phyloP scores from a whole-genome alignment of 2,888 invertebrate genomes.

The Glaucopsyche alexis region DNA sequence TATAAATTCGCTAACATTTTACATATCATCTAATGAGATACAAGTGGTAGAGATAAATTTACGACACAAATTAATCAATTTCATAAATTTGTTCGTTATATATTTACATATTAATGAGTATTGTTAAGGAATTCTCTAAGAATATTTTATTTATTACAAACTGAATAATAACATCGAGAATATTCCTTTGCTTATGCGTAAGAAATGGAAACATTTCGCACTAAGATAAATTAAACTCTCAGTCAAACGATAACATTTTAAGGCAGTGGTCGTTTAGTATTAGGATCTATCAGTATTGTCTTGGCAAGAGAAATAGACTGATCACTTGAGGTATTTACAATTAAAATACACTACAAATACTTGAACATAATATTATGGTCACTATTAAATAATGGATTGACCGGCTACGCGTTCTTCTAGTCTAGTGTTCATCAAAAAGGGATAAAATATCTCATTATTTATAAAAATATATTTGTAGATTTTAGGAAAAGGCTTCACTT shows the following conservation, averaged over 20 bases:
- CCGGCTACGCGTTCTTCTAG: neutral
- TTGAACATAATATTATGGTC: neutral
- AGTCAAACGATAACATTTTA: conserved; percentile 45
- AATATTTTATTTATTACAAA: conserved; percentile 35
- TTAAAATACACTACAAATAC: conserved; percentile 5
- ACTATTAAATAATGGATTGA: neutral
- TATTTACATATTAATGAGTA: conserved; percentile 77
- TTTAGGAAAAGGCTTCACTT: neutral
- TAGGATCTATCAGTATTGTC: conserved; percentile 37
- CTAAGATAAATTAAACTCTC: conserved; percentile 41
- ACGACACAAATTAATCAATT: conserved; percentile 62
- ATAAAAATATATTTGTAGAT: neutral
- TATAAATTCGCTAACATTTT: conserved; percentile 78
- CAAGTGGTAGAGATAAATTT: conserved; percentile 74
- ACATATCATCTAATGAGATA: conserved; percentile 79
- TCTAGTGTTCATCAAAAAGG: neutral
- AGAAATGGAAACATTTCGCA: conserved; percentile 30
- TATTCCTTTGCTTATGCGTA: conserved; percentile 28
- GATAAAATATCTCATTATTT: neutral
- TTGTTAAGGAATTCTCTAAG: conserved; percentile 47
- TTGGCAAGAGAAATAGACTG: conserved; percentile 42
- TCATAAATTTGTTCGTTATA: conserved; percentile 52
- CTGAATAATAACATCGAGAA: conserved; percentile 20
- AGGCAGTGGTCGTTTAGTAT: conserved; percentile 58
- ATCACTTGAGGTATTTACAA: conserved; percentile 22